Evolutionary conservation across 2,888 invertebrate genomes (phyloP).

Genomic region (Mantis religiosa): DNA sequence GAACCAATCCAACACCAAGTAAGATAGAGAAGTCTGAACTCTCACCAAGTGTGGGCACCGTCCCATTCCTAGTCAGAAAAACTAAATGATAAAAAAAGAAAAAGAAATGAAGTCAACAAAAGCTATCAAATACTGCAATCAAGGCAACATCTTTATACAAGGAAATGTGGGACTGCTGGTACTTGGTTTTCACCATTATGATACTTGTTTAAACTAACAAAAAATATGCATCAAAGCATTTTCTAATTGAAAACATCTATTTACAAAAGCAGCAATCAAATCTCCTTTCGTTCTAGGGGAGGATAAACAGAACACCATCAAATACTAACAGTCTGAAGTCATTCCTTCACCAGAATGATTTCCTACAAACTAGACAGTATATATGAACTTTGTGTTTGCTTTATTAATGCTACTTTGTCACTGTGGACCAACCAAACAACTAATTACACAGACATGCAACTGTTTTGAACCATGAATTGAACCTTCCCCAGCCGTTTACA

Average conservation of each 20-base stretch:
- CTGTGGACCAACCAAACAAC: background rate
- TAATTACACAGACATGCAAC: background rate
- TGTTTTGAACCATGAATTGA: background rate
- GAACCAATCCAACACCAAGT: conserved; percentile 29
- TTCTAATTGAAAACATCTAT: background rate
- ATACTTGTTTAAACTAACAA: background rate
- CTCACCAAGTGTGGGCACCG: conserved; percentile 62
- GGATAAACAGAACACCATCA: background rate
- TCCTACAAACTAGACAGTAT: background rate
- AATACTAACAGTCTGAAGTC: background rate
- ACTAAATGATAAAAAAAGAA: conserved; percentile 47
- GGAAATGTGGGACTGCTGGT: background rate
- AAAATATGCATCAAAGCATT: conserved; percentile 4
- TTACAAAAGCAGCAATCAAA: conserved; percentile 4
- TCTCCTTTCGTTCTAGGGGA: background rate
- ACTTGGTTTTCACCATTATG: background rate
- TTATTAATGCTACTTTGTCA: background rate
- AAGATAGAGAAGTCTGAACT: conserved; percentile 42
- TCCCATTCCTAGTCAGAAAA: conserved; percentile 61
- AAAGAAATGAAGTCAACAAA: conserved; percentile 29
- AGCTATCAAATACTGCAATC: conserved; percentile 30
- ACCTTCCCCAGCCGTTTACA: background rate
- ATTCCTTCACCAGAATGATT: background rate
- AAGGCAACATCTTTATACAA: background rate
- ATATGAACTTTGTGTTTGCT: background rate